Evolutionary conservation across 2,888 invertebrate genomes (phyloP), one percentile per base, ranked within the genome.

Genomic region (Rhagophthalmus giganteus): DNA sequence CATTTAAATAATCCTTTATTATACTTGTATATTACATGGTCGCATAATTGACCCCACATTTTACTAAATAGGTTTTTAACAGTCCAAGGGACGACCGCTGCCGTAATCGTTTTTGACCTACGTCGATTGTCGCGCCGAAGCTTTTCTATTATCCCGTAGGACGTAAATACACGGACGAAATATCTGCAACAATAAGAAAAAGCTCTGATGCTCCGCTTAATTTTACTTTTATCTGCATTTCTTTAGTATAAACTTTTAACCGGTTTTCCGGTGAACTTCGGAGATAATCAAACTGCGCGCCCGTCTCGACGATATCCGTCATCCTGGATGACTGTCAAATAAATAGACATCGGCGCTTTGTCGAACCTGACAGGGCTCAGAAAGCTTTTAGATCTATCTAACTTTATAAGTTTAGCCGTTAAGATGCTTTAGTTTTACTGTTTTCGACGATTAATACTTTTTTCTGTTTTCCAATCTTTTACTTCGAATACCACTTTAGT

Each of bases 351-450:
- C 47, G 39, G 31, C 39, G 51, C 51, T 49, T 49, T 48, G 53
- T 53, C 45, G 56, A 48, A 53, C 45, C 28, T 53, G 53, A 55
- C 49, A 51, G 48, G 47, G 34, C 49, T 49, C 49, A 53, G 42
- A 53, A 56, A 56, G 53, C 56, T 56, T 53, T 49, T 49, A 54
- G 45, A 54, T 54, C 54, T 54, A 44, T 54, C 54, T 39, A 54
- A 54, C 54, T 54, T 54, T 54, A 54, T 49, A 48, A 54, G 54
- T 54, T 53, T 54, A 49, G 16, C 49, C 44, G 35, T 42, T 48
- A 44, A 53, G 34, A 37, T 53, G 38, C 25, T 53, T 44, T 38
- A 46, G 42, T 53, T 42, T 40, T 35, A 34, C 39, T 45, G 45
- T 30, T 45, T 51, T 27, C 38, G 12, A 16, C 39, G 28, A 45